Conservation (phyloP, 2,797 vertebrate species). For the Chrysocyon brachyurus region DNA sequence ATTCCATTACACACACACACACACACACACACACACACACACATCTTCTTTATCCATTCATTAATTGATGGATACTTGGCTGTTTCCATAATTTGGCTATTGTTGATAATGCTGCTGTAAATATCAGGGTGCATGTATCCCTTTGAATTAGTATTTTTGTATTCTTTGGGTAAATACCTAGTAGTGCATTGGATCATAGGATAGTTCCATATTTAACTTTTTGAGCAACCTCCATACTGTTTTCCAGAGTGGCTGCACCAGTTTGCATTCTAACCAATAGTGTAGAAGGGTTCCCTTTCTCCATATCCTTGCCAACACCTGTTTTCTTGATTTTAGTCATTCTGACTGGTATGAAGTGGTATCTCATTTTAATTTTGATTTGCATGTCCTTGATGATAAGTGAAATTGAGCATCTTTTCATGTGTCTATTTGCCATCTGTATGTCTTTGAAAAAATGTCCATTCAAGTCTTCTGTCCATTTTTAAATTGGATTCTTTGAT, state of each 20-base stretch:
- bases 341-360: neutral
- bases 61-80: neutral
- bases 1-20: neutral
- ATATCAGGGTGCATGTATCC: neutral
- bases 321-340: neutral
- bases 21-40: too few relatives aligned
- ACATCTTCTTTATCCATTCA: neutral
- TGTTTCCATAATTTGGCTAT: neutral
- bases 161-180: neutral
- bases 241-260: neutral
- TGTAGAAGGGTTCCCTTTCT: neutral
- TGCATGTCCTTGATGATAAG: neutral
- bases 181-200: neutral
- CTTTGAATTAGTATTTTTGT: neutral
- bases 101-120: neutral
- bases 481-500: neutral
- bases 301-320: neutral
- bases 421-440: neutral
- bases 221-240: neutral
- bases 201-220: neutral
- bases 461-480: neutral
- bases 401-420: neutral
- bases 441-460: neutral
- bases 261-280: neutral
- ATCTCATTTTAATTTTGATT: neutral